Base-by-base conservation (phyloP, 2,888 invertebrate species). In the Gandaritis pyraliata region DNA sequence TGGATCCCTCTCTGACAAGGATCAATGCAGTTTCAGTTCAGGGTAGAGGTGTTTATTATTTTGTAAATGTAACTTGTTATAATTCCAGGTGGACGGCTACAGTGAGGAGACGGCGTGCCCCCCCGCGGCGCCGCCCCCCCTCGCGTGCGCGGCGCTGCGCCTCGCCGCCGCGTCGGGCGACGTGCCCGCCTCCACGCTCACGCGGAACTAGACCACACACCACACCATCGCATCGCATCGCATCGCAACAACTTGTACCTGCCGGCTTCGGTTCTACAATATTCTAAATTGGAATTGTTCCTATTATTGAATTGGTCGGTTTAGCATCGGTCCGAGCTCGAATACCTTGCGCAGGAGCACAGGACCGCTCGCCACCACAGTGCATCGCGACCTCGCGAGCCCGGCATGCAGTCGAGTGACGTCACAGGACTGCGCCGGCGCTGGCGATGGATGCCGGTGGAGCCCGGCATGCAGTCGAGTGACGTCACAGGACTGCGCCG, bases 101-200 rank as follows among this genome's bases (percentile, higher is more conserved):
- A 66, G 57, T 60, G 71, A 65, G 16, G 43, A 43, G 43, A 6
- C 41, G 13, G 5, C 41, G 41, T 0, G 8, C 93, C 38, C 90
- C 93, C 4, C 80, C 33, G 49, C 61, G 52, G 56, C 64, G 46
- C 68, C 72, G 43, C 74, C 78, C 43, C 77, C 85, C 59, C 81
- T 82, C 15, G 81, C 81, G 29, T 78, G 80, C 78, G 82, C 88
- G 38, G 86, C 88, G 75, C 81, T 86, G 75, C 85, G 87, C 18
- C 82, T 87, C 33, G 86, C 86, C 61, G 85, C 85, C 71, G 85
- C 85, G 64, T 80, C 71, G 75, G 72, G 71, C 61, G 75, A 76
- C 66, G 73, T 70, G 65, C 72, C 74, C 39, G 58, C 72, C 50
- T 51, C 69, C 66, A 61, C 75, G 58, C 78, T 71, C 70, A 65